Evolutionary conservation across 1,140 invertebrate genomes (phyloP).

Genomic region (Campoletis sonorensis): DNA sequence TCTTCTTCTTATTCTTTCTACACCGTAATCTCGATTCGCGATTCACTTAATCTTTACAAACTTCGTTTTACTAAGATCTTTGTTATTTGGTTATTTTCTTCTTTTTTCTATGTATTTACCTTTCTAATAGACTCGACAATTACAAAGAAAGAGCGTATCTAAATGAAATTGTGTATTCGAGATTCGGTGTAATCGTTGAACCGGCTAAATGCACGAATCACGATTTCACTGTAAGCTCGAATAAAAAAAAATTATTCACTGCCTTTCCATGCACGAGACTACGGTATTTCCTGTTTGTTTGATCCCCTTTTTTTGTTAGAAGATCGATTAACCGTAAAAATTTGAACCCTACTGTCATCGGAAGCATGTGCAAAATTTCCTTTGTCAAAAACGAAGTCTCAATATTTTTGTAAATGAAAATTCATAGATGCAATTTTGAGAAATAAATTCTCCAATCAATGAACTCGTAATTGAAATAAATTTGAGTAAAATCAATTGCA

Average conservation of each 20-base stretch:
- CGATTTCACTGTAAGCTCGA: background rate
- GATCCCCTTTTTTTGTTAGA: too few relatives aligned
- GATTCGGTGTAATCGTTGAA: constrained; percentile 7
- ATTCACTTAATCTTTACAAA: background rate
- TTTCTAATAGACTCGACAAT: constrained; percentile 8
- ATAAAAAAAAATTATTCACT: background rate
- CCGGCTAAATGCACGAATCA: background rate
- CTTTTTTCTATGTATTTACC: constrained; percentile 6
- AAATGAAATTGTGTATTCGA: background rate
- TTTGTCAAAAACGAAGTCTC: too few relatives aligned
- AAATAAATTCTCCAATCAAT: too few relatives aligned
- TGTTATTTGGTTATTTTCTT: background rate
- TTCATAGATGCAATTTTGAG: too few relatives aligned
- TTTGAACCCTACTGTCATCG: too few relatives aligned
- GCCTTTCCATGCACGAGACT: background rate
- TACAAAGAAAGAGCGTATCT: constrained; percentile 22
- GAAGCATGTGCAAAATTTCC: too few relatives aligned
- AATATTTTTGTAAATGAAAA: too few relatives aligned
- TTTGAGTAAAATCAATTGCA: too few relatives aligned
- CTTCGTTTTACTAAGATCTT: background rate
- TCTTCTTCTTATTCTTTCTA: too few relatives aligned
- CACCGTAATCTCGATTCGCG: background rate
- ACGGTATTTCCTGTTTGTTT: background rate
- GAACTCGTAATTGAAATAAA: too few relatives aligned
- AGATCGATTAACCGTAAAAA: too few relatives aligned